Evolutionary conservation across 2,797 vertebrate genomes (phyloP).

Genomic region (Liasis olivaceus): DNA sequence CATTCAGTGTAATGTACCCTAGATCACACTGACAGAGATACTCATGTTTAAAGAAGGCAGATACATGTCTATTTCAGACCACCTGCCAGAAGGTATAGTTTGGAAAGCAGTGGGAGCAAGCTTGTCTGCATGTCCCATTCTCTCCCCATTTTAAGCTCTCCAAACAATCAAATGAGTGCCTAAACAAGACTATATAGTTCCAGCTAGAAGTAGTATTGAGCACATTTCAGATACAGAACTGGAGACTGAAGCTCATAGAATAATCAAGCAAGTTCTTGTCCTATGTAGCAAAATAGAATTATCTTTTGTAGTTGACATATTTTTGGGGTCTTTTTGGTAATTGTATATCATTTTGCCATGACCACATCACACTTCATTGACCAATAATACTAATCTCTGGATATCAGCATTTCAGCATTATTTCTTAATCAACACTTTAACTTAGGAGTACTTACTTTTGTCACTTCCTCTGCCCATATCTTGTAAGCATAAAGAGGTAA

Average conservation of each 20-base stretch:
- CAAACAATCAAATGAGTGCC: neutral
- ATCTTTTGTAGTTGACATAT: neutral
- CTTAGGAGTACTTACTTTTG: slow-evolving; percentile 87
- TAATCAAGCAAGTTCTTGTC: neutral
- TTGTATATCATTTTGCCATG: neutral
- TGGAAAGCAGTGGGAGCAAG: neutral
- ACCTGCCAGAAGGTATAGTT: neutral
- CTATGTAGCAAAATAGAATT: neutral
- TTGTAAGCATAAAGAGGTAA: slow-evolving; percentile 81
- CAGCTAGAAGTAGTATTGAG: neutral
- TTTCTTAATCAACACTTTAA: slow-evolving; percentile 64
- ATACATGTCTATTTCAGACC: neutral
- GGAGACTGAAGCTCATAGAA: neutral
- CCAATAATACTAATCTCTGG: neutral
- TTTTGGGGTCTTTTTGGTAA: neutral
- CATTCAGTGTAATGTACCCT: neutral
- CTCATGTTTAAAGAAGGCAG: neutral
- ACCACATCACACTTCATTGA: neutral
- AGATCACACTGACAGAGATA: neutral
- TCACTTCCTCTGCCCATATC: slow-evolving; percentile 96
- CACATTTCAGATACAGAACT: neutral
- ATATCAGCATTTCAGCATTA: neutral
- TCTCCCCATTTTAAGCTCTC: neutral
- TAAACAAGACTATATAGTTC: neutral
- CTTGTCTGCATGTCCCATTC: neutral